Percentiles rank a stretch among this genome's conserved stretches.
These are phyloP conservation scores for Rhabditoides inermis DNA, from an alignment of 2,888 invertebrate species.

Conservation along the genomic window DNA sequence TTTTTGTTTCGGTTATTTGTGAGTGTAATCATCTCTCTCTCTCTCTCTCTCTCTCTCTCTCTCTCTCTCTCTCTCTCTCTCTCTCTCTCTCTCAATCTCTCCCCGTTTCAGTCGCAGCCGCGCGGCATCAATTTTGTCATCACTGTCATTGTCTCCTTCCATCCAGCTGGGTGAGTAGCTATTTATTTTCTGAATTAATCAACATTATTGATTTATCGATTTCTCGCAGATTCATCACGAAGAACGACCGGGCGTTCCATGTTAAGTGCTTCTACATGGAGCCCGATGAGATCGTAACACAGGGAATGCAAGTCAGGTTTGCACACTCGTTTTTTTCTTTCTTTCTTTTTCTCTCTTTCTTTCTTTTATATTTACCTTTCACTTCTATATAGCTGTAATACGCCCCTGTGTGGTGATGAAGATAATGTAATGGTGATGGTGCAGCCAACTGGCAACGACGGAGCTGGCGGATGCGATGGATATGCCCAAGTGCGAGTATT, in stretches of 20 bases:
- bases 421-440: constrained; percentile 5
- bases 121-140: constrained; percentile 50
- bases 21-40: too few relatives aligned
- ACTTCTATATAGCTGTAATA: background rate
- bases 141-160: constrained; percentile 51
- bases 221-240: constrained; percentile 52
- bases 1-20: too few relatives aligned
- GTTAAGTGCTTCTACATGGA: constrained; percentile 51
- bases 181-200: too few relatives aligned
- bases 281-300: constrained; percentile 50
- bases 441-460: constrained; percentile 45
- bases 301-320: constrained; percentile 48
- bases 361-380: background rate
- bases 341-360: background rate
- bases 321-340: background rate
- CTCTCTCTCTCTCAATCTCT: too few relatives aligned
- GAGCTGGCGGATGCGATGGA: constrained; percentile 43
- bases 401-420: background rate
- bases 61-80: too few relatives aligned
- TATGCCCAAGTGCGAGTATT: constrained; percentile 50
- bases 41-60: too few relatives aligned
- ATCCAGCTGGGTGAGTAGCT: constrained; percentile 47
- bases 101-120: constrained; percentile 40
- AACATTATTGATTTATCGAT: too few relatives aligned
- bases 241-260: constrained; percentile 49